Percentiles rank a stretch among this genome's conserved stretches.
These are phyloP conservation scores for Melipona bicolor DNA, from an alignment of 2,888 invertebrate genomes.

Conservation along the genomic window DNA sequence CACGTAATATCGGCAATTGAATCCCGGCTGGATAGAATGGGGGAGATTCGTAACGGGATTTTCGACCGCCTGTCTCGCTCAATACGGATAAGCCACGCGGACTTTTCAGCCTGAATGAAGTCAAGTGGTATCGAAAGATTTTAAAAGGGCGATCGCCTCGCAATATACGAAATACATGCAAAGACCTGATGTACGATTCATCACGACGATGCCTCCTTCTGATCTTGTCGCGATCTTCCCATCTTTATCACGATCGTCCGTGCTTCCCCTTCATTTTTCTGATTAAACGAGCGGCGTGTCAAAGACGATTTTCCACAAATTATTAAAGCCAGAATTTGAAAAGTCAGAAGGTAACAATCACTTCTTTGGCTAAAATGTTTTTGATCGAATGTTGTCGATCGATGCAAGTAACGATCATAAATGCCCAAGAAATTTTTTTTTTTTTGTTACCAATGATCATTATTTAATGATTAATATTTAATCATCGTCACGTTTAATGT, in stretches of 20 bases:
- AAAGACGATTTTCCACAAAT: not conserved
- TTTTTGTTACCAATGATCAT: too few relatives aligned
- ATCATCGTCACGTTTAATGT: too few relatives aligned
- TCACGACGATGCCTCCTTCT: not conserved
- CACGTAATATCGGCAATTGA: constrained; percentile 71
- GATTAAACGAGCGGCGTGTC: not conserved
- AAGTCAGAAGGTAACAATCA: too few relatives aligned
- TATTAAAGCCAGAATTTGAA: too few relatives aligned
- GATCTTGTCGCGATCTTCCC: not conserved
- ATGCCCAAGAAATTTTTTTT: too few relatives aligned
- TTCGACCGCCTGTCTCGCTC: constrained; percentile 58
- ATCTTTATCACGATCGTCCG: not conserved
- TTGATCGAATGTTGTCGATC: too few relatives aligned
- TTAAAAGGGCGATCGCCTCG: constrained; percentile 53
- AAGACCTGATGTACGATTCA: not conserved
- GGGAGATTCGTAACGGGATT: constrained; percentile 72
- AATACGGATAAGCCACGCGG: constrained; percentile 60
- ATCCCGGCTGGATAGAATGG: constrained; percentile 65
- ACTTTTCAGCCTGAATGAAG: constrained; percentile 70
- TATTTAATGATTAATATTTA: too few relatives aligned
- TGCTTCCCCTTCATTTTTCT: not conserved
- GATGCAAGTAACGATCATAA: too few relatives aligned
- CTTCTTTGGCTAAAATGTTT: too few relatives aligned
- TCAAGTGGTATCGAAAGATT: constrained; percentile 55
- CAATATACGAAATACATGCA: constrained; percentile 23